Evolutionary conservation across 2,113 vertebrate genomes (phyloP), one percentile per base, ranked within the genome.

Genomic region (Trichomycterus rosablanca): DNA sequence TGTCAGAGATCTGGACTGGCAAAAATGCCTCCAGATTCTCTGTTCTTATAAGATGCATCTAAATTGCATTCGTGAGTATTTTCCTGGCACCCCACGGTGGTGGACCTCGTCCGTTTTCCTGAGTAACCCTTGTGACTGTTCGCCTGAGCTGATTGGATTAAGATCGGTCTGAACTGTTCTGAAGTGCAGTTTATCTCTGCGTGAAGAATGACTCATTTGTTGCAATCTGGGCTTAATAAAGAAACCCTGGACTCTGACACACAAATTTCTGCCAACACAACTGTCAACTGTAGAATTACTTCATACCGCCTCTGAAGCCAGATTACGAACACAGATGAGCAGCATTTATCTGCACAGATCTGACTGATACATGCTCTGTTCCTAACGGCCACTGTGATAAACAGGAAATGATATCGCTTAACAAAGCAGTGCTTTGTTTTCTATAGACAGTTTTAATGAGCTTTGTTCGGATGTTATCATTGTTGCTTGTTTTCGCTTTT

Each of bases 121-220:
- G 26, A 18, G 10, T 12, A 43, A 23, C 14, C 23, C 19, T 35
- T 26, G 44, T 45, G 50, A 23, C 28, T 45, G 24, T 45, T n/a
- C n/a, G 39, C 20, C 18, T 53, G 39, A 82, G 85, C n/a, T n/a
- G n/a, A n/a, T n/a, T n/a, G n/a, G n/a, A n/a, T n/a, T n/a, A 68
- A 72, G 76, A 81, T 81, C 79, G 74, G 45, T 76, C 58, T 63
- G 39, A 24, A n/a, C 39, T 48, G 6, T 30, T 51, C 4, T 45
- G 28, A 16, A 23, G 26, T 2, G 6, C 2, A 40, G 15, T 30
- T 69, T 69, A 69, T 73, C 68, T 56, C 58, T 23, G 54, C 64
- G 54, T 9, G 7, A 18, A 9, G 39, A 18, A 37, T 59, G 39
- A 68, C 65, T 67, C 68, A 71, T 28, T 52, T 48, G 19, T 49